Conservation (phyloP, 2,113 vertebrate genomes). For the Silurus asotus region DNA sequence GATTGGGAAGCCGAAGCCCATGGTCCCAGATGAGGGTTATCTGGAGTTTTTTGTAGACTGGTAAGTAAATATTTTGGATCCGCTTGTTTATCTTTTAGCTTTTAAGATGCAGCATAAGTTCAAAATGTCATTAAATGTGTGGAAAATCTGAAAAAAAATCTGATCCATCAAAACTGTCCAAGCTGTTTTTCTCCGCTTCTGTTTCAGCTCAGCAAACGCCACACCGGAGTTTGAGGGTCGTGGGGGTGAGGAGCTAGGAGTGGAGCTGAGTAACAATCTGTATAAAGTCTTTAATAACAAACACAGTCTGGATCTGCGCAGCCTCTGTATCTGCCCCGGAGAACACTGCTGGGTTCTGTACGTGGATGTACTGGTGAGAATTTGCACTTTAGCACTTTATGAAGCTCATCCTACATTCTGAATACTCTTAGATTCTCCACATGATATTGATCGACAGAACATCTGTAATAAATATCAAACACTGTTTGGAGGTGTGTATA, state of each 20-base stretch:
- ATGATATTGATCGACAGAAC: neutral
- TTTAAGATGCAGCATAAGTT: neutral
- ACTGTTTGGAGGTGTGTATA: neutral
- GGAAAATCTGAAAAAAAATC: too few species aligned
- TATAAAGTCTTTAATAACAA: constrained; percentile 89
- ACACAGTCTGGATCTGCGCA: constrained; percentile 78
- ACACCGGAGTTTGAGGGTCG: constrained; percentile 96
- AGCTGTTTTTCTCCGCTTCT: neutral
- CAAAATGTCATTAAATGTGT: neutral
- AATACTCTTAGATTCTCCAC: neutral
- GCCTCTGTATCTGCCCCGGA: constrained; percentile 83
- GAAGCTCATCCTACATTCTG: neutral
- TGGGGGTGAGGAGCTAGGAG: constrained; percentile 92
- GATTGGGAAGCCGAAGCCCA: constrained; percentile 86
- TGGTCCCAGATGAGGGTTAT: constrained; percentile 85
- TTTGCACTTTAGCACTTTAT: neutral
- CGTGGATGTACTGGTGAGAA: constrained; percentile 91
- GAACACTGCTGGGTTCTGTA: constrained; percentile 98
- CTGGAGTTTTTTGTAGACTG: constrained; percentile 98
- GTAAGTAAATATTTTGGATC: constrained; percentile 69
- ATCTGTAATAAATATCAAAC: neutral
- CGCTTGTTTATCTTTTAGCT: neutral
- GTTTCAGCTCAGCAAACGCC: constrained; percentile 88
- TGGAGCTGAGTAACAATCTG: constrained; percentile 86
- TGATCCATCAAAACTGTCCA: neutral